Conservation (phyloP, 2,113 vertebrate species). For the Bungarus multicinctus region DNA sequence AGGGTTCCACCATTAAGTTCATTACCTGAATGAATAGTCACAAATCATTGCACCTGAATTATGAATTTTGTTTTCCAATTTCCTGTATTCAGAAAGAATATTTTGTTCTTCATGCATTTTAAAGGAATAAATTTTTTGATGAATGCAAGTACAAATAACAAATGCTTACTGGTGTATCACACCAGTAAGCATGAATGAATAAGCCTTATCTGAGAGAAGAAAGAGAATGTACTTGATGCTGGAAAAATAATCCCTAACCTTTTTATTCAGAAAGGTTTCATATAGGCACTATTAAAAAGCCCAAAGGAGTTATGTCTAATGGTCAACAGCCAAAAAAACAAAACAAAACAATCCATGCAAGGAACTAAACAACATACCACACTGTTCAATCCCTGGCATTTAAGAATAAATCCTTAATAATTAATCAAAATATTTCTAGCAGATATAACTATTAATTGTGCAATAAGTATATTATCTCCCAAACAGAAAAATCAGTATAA, state of each 20-base stretch:
- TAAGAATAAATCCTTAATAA: not conserved
- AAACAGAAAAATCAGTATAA: not conserved
- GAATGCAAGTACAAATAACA: slow-evolving; percentile 8
- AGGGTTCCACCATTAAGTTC: not conserved
- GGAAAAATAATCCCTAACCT: slow-evolving; percentile 1
- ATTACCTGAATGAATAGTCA: not conserved
- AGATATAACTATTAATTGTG: not conserved
- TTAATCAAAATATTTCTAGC: not conserved
- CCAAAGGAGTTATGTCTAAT: not conserved
- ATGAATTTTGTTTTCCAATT: not conserved
- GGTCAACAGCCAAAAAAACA: not conserved
- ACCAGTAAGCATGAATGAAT: slow-evolving; percentile 9
- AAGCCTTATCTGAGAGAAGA: not conserved
- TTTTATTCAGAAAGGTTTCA: not conserved
- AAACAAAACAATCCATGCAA: not conserved
- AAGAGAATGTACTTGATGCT: not conserved
- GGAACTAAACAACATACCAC: not conserved
- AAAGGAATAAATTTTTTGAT: slow-evolving; percentile 15
- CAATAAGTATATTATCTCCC: not conserved
- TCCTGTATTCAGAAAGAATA: slow-evolving; percentile 15
- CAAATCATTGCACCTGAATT: not conserved
- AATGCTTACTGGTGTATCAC: not conserved
- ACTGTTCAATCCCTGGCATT: not conserved
- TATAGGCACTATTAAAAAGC: not conserved
- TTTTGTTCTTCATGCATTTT: slow-evolving; percentile 48